phyloP scores from a whole-genome alignment of 2,888 invertebrate genomes.

The Tupiocoris notatus region DNA sequence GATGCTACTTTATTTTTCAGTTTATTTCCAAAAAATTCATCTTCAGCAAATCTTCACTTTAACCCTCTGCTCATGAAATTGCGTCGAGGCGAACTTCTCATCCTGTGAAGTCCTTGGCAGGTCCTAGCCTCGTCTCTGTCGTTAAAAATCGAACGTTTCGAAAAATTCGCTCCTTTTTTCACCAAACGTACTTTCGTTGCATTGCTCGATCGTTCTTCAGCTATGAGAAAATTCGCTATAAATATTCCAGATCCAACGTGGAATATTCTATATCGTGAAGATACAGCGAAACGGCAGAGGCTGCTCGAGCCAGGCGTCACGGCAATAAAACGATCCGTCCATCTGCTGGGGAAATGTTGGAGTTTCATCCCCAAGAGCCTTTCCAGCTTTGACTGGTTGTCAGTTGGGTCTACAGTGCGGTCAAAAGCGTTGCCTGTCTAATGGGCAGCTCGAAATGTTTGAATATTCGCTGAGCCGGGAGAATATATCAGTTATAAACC shows the following conservation, averaged over 20 bases:
- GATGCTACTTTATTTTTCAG: no score
- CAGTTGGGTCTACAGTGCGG: neutral
- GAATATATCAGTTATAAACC: neutral
- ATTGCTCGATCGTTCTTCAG: no score
- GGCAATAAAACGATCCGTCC: neutral
- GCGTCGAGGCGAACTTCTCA: no score
- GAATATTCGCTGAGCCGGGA: neutral
- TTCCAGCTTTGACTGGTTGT: neutral
- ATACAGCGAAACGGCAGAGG: neutral
- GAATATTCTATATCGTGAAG: neutral
- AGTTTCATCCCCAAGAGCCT: neutral
- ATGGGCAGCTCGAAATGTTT: neutral
- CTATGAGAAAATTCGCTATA: no score
- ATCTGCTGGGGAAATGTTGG: neutral
- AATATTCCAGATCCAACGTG: neutral
- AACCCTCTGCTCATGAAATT: no score
- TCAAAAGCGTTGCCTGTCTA: neutral
- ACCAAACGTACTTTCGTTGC: no score
- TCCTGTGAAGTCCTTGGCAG: no score
- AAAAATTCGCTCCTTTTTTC: no score
- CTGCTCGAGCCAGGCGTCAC: neutral
- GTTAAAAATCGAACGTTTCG: no score
- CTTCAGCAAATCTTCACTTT: no score
- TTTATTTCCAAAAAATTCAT: no score
- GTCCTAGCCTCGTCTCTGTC: no score